Evolutionary conservation across 2,888 invertebrate species (phyloP).

Genomic region (Aphidius colemani): DNA sequence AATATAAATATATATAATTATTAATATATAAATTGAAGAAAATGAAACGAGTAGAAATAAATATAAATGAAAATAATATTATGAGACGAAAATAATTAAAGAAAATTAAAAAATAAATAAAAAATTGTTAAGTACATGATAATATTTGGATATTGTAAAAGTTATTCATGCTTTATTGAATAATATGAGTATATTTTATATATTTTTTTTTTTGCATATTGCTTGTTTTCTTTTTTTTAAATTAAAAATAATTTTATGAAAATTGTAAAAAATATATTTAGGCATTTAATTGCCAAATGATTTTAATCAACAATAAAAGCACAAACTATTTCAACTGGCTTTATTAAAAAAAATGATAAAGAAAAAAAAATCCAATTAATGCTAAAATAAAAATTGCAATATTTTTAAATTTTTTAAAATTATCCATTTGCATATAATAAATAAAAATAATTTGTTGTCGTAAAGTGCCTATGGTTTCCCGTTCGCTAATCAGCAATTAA

Average conservation of each 20-base stretch:
- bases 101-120: constrained; percentile 4
- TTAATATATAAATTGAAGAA: constrained; percentile 33
- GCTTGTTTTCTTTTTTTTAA: background rate
- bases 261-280: background rate
- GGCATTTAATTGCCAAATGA: background rate
- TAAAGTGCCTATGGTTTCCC: no score
- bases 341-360: background rate
- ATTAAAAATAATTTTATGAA: background rate
- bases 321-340: background rate
- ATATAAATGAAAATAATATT: constrained; percentile 33
- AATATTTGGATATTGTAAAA: constrained; percentile 1
- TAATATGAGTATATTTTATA: background rate
- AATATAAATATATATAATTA: constrained; percentile 50
- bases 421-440: constrained; percentile 25
- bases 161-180: constrained; percentile 11
- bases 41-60: constrained; percentile 39
- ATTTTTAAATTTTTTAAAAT: constrained; percentile 33
- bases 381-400: background rate
- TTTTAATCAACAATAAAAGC: constrained; percentile 6
- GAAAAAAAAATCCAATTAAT: constrained; percentile 14
- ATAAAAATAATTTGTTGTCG: background rate
- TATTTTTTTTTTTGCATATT: no score
- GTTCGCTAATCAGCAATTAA: no score
- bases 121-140: constrained; percentile 9
- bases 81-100: constrained; percentile 5